Evolutionary conservation across 2,113 vertebrate genomes (phyloP), one percentile per base, ranked within the genome.

Genomic region (Girardinichthys multiradiatus): DNA sequence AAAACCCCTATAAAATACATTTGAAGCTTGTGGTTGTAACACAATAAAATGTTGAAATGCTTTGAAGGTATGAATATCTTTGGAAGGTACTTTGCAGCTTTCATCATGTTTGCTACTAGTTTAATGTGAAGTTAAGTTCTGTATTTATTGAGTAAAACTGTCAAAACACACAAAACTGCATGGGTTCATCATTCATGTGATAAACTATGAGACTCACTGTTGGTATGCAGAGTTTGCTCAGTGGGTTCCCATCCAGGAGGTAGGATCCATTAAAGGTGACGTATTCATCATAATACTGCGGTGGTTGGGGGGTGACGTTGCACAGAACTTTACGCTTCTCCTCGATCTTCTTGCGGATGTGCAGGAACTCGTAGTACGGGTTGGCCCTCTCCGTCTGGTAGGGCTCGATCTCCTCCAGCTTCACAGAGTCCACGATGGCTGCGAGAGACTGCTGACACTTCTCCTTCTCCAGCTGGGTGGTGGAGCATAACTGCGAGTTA

Each of bases 211-310:
- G 29, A 57, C 96, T 98, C 95, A 99, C 98, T 24, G 96, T 99
- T 77, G 98, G 98, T 89, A 99, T 99, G 81, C 98, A 99, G 80
- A 99, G 96, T 90, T 98, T 99, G 96, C 98, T 98, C 89, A 99
- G 94, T 2, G 98, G 98, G 86, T 99, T 99, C 86, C 98, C 98
- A 74, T 99, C 97, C 72, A 99, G 86, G 48, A 99, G 94, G 90
- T 99, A 99, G 1, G 98, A 99, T 62, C 98, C 97, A 54, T 98
- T 99, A 91, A 99, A 99, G 24, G 98, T 99, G 81, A 99, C 97
- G 14, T 99, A 99, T 65, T 99, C 98, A 57, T 99, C 97, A 0
- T 99, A 99, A 94, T 97, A 99, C 83, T 99, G 98, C 42, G 98
- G 98, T 8, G 98, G 97, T 85, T 99, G 98, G 42, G 98, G 98